Base-by-base conservation (phyloP, 2,797 vertebrate species). In the Mormyrops attenuatus region DNA sequence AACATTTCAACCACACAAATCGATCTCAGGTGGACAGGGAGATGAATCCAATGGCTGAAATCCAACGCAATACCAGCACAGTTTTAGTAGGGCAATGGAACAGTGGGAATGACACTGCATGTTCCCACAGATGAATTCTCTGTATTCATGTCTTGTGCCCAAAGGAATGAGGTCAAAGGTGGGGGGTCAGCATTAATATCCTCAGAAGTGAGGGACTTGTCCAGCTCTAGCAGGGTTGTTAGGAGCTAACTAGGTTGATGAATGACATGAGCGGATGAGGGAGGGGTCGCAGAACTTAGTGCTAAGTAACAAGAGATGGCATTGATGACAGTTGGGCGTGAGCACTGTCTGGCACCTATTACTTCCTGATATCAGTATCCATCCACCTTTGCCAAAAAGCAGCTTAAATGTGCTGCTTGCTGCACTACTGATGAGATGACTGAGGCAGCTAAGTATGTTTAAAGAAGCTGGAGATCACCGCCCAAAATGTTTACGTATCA, bases 361-460 rank as follows among this genome's bases (percentile, higher is more conserved):
- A 53, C 49, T 52, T 89, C 82, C 85, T 89, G 84, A 87, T 77
- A 89, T 55, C 60, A 87, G 85, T 44, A 34, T 49, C 85, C 47
- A 50, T 60, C 52, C 55, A 85, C 80, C 80, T 47, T 55, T 49
- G 55, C 26, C 34, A 88, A 88, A 88, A 5, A 66, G n/a, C 34
- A 49, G 55, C 41, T 17, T 53, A 63, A 66, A 66, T 34, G 9
- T 66, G 34, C 87, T 26, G n/a, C 55, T 88, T 66, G 34, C 60
- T 22, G 17, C 49, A 41, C 22, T n/a, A 47, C 15, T 88, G 55
- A n/a, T 44, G 44, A 47, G 52, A 60, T 20, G 52, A 41, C 20
- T 30, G 30, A 20, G 85, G 20, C 53, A 60, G 85, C 47, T 52
- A 80, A 80, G 82, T 49, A 20, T 82, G 82, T 85, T 8, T 87